phyloP scores from a whole-genome alignment of 1,140 invertebrate genomes.

The Cotesia chilonis region DNA sequence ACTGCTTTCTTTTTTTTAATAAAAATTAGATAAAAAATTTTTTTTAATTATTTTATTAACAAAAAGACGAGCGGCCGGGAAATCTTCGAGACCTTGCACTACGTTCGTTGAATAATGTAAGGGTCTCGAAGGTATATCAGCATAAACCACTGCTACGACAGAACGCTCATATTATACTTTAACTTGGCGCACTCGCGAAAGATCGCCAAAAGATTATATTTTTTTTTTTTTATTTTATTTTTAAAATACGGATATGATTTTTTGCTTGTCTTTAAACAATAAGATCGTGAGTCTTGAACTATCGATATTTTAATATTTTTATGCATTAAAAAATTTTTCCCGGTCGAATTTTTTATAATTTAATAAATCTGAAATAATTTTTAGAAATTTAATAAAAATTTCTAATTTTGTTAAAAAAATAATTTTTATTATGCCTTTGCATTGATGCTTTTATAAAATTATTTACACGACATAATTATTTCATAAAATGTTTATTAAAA shows the following conservation, averaged over 20 bases:
- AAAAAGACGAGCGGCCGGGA: background rate
- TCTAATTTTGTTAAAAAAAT: no score
- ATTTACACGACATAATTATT: no score
- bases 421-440: no score
- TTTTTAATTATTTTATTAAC: background rate
- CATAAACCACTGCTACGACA: constrained; percentile 43
- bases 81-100: constrained; percentile 23
- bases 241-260: constrained; percentile 23
- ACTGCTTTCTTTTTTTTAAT: no score
- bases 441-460: no score
- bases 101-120: constrained; percentile 46
- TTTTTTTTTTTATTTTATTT: constrained; percentile 9
- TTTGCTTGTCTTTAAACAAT: constrained; percentile 23
- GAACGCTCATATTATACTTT: constrained; percentile 49
- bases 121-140: constrained; percentile 45
- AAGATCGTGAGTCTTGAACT: no score
- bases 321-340: no score
- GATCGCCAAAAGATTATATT: constrained; percentile 58
- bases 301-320: no score
- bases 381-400: no score
- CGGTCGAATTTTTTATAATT: no score
- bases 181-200: constrained; percentile 57
- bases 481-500: no score
- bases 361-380: no score
- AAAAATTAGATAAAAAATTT: background rate